phyloP scores from a whole-genome alignment of 2,113 vertebrate species.

The Cinclus cinclus region DNA sequence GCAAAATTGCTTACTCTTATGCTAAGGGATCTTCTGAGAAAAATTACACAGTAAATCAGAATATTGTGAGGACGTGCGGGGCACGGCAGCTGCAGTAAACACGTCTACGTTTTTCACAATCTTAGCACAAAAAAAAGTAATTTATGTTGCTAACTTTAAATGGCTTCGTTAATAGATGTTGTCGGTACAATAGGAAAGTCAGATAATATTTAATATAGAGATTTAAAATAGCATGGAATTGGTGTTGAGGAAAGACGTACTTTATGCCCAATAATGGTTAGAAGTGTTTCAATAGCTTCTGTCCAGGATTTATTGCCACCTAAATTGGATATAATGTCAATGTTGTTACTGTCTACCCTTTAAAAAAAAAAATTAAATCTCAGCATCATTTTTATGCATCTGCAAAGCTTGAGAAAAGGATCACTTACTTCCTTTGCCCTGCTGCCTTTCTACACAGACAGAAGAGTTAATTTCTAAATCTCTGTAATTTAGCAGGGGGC shows the following conservation, averaged over 20 bases:
- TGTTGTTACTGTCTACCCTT: not conserved
- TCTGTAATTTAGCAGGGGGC: not conserved
- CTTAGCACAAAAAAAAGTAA: not conserved
- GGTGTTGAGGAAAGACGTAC: not conserved
- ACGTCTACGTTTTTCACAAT: not conserved
- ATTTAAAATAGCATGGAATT: not conserved
- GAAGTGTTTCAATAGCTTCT: not conserved
- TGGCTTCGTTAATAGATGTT: not conserved
- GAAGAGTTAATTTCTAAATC: not conserved
- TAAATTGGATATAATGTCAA: not conserved
- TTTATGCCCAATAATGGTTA: not conserved
- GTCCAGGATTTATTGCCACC: not conserved
- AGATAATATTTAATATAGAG: not conserved
- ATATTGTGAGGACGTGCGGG: not conserved
- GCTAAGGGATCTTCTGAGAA: not conserved
- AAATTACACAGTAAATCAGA: not conserved
- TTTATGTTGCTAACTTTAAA: not conserved
- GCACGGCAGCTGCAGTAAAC: not conserved
- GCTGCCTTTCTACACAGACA: not conserved
- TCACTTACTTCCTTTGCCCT: not conserved
- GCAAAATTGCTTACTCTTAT: conserved; percentile 6
- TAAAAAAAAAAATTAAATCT: not conserved
- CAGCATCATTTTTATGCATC: not conserved
- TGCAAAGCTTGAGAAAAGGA: not conserved
- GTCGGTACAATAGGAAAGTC: not conserved